These are phyloP conservation scores for Phenacoccus solenopsis DNA, from an alignment of 1,140 invertebrate species.

Conservation along the genomic window DNA sequence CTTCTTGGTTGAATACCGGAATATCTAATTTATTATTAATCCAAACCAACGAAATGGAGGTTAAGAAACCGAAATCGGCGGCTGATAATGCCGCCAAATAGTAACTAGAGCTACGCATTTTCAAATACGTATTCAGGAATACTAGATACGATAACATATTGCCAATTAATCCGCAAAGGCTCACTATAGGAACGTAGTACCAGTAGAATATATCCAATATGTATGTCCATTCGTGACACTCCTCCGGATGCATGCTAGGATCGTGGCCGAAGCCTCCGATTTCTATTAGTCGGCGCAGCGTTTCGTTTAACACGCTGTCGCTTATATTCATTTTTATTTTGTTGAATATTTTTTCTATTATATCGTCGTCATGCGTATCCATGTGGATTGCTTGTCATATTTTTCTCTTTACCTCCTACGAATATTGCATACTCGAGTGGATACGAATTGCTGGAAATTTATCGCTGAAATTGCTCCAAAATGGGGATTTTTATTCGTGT, in stretches of 20 bases:
- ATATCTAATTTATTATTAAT: slow-evolving; percentile 40
- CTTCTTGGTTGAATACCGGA: slow-evolving; percentile 44
- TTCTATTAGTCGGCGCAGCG: too few relatives aligned
- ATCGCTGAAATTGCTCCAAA: too few relatives aligned
- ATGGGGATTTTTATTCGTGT: too few relatives aligned
- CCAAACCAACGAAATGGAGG: neutral
- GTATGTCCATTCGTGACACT: neutral
- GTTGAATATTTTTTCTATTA: too few relatives aligned
- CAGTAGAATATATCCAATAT: neutral
- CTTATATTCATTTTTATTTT: neutral
- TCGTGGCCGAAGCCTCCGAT: too few relatives aligned
- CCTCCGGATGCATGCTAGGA: too few relatives aligned
- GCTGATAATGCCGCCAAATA: slow-evolving; percentile 62
- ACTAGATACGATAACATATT: slow-evolving; percentile 63
- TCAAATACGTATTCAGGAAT: slow-evolving; percentile 54
- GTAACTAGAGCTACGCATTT: slow-evolving; percentile 59
- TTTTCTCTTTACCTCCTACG: too few relatives aligned
- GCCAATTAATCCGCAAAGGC: slow-evolving; percentile 36
- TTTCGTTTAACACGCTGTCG: neutral
- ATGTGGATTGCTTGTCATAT: too few relatives aligned
- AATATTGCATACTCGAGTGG: too few relatives aligned
- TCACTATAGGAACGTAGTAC: neutral
- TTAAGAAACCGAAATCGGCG: slow-evolving; percentile 39
- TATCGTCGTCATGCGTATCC: too few relatives aligned
- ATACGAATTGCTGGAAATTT: too few relatives aligned